Base-by-base conservation (phyloP, 2,797 vertebrate species). In the Catamblyrhynchus diadema region DNA sequence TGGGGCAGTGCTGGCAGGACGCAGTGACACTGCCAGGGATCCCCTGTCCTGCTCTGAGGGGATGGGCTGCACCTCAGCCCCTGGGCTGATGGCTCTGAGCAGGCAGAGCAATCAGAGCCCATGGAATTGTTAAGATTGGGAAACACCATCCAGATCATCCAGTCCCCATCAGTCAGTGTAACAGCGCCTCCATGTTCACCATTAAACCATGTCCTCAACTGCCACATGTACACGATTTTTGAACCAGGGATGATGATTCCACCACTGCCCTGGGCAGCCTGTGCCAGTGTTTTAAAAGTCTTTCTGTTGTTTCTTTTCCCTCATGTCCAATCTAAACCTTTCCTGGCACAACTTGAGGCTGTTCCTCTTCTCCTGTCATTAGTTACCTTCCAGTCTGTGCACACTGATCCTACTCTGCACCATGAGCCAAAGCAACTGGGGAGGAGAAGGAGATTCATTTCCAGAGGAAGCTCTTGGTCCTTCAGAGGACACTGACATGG, bases 41-140 rank as follows among this genome's bases (percentile, higher is more conserved):
- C 17, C 39, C 6, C 1, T 6, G 7, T 60, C 67, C 56, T 54
- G 35, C 44, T 66, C 28, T 3, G 0, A 2, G 1, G 50, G 61
- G 17, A 8, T 6, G 39, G 12, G 44, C 60, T 69, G 44, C 17
- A 4, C 65, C 32, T 50, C 1, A 4, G 7, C 15, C 13, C 64
- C 4, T 24, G 67, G 23, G 28, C 47, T 35, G 12, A 7, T 30
- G 48, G 21, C 53, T 67, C 41, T 25, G 10, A 6, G 50, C 33
- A 32, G 70, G 41, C 27, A n/a, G 75, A 24, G 51, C 51, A 59
- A 23, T 14, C 12, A 23, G 60, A 65, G 51, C 39, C 41, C 33
- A 9, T 8, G 23, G 51, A 51, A 39, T 17, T 8, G 9, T 8
- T 21, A 24, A 17, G 25, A 17, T 1, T 42, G 45, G 33, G 16